These are phyloP conservation scores for Drosophila simulans DNA, from an alignment of 1,140 invertebrate species.

Conservation along the genomic window DNA sequence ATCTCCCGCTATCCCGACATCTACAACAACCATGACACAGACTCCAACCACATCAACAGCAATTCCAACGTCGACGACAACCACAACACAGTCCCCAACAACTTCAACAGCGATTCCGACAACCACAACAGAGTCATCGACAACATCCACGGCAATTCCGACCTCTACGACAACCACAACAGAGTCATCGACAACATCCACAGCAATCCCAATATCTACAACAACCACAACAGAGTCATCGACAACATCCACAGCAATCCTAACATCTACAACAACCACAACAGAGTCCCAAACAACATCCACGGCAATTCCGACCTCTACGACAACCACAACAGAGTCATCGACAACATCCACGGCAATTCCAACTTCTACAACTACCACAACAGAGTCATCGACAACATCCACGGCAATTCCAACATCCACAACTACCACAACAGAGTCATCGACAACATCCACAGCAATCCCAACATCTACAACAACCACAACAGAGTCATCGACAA, in stretches of 20 bases:
- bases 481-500: neutral
- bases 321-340: neutral
- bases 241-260: slow-evolving; percentile 10
- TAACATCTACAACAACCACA: neutral
- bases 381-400: neutral
- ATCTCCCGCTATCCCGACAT: neutral
- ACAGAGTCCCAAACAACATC: neutral
- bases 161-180: slow-evolving; percentile 6
- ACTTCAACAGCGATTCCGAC: neutral
- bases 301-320: neutral
- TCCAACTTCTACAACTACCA: neutral
- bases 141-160: slow-evolving; percentile 8
- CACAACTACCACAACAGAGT: neutral
- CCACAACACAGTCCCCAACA: neutral
- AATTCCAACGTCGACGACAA: neutral
- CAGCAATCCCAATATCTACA: too few species aligned
- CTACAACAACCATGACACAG: neutral
- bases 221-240: neutral
- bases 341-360: neutral
- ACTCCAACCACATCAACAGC: neutral
- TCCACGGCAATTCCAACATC: neutral
- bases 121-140: neutral
- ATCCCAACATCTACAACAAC: neutral
- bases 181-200: neutral
- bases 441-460: neutral